Base-by-base conservation (phyloP, 1,140 invertebrate genomes). In the Drosophila truncata region DNA sequence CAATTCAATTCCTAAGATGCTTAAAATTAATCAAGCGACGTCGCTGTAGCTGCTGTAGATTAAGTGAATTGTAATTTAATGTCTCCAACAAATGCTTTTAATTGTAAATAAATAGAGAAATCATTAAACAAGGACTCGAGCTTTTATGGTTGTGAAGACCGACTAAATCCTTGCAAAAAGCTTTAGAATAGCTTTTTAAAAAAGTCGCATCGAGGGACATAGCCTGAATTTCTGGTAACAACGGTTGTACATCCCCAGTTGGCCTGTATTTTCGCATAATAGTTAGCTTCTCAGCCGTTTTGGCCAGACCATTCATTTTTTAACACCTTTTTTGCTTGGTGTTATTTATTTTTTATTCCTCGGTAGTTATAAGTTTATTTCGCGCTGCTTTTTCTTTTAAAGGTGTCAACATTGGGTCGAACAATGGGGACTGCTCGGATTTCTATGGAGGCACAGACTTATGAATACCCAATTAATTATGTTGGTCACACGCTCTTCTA, bases 401-500 rank as follows among this genome's bases (percentile, higher is more conserved):
- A 88, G 84, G 84, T 87, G 84, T 66, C 84, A 88, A 83, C 82
- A 86, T 66, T 41, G 77, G 66, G 27, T 42, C 59, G 49, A 76
- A 86, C 82, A 86, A 86, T 86, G 66, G 83, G 58, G 58, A 52
- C 58, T 18, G 66, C 61, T 69, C 61, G 78, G 66, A 62, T 87
- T 87, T 88, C 84, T 86, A 82, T 63, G 65, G 57, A 27, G 64
- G 47, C 62, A 20, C 37, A 31, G 41, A 23, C 63, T 78, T 76
- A 69, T 88, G 84, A 87, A 87, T 87, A 88, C 80, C 65, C 84
- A 87, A 87, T 87, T 87, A 84, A 87, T 87, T 83, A 88, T 88
- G 80, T 88, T 87, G 84, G 69, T 87, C 84, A 80, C 84, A 87
- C 84, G 84, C 84, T 87, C 73, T 60, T 84, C 64, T 33, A 82